Conservation (phyloP, 2,113 vertebrate genomes). For the Hemicordylus capensis region DNA sequence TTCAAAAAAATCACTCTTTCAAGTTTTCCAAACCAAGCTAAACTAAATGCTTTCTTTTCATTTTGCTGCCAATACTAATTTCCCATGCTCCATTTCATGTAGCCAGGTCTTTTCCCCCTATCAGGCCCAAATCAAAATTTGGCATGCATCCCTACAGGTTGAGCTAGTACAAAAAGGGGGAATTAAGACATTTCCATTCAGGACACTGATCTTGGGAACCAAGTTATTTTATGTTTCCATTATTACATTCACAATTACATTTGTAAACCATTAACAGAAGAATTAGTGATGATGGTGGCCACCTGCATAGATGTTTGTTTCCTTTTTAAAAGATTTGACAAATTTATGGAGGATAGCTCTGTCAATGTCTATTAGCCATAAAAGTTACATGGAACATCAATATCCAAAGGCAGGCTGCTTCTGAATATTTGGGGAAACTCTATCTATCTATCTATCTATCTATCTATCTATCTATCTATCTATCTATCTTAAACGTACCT, state of each 20-base stretch:
- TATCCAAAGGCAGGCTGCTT: too few species aligned
- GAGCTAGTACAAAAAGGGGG: background rate
- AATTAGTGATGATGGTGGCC: too few species aligned
- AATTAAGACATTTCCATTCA: background rate
- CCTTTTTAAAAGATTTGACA: too few species aligned
- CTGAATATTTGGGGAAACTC: too few species aligned
- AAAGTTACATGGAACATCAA: too few species aligned
- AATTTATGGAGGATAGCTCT: too few species aligned
- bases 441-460: too few species aligned
- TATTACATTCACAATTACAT: background rate
- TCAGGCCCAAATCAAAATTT: background rate
- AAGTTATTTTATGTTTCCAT: background rate
- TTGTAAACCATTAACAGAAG: background rate
- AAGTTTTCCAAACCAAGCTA: slow-evolving; percentile 18
- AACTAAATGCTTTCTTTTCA: slow-evolving; percentile 21
- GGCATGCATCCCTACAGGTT: background rate
- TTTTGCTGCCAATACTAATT: slow-evolving; percentile 22
- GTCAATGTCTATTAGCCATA: too few species aligned
- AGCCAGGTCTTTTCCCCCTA: background rate
- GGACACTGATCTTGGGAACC: background rate
- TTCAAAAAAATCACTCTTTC: slow-evolving; percentile 25
- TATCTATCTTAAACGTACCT: too few species aligned
- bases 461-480: too few species aligned
- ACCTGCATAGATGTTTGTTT: too few species aligned
- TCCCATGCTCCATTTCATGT: background rate